A percentile compares a stretch with the other conserved stretches of the same genome.
phyloP scores from a whole-genome alignment of 2,113 vertebrate genomes.

The Carlito syrichta region DNA sequence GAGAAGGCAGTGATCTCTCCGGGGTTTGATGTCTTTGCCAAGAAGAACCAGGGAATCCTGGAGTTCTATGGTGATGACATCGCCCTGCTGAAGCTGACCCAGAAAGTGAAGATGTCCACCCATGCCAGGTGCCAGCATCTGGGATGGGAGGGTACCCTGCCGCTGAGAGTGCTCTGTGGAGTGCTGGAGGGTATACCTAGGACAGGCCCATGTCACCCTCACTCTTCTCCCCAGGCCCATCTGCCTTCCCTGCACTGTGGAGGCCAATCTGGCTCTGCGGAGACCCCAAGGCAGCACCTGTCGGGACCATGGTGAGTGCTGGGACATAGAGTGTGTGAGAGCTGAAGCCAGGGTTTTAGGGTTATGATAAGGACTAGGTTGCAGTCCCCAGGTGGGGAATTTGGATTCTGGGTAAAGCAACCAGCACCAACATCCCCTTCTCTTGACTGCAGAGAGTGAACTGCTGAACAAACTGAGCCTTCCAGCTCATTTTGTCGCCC shows the following conservation, averaged over 20 bases:
- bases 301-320: constrained; percentile 66
- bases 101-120: constrained; percentile 79
- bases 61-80: constrained; percentile 91
- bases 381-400: background rate
- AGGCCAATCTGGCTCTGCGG: constrained; percentile 73
- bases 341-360: background rate
- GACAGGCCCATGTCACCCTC: background rate
- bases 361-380: background rate
- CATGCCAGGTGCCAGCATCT: constrained; percentile 80
- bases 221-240: constrained; percentile 65
- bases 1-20: constrained; percentile 74
- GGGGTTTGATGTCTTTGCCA: constrained; percentile 74
- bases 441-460: constrained; percentile 46
- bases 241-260: constrained; percentile 77
- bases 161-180: background rate
- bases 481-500: constrained; percentile 73
- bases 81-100: constrained; percentile 81
- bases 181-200: accelerated
- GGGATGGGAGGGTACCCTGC: background rate
- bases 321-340: background rate
- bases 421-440: background rate
- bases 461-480: constrained; percentile 57
- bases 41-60: constrained; percentile 77
- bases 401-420: background rate
- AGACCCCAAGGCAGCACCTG: constrained; percentile 62